Conservation (phyloP, 2,888 invertebrate genomes). For the Drosophila meridiana region DNA sequence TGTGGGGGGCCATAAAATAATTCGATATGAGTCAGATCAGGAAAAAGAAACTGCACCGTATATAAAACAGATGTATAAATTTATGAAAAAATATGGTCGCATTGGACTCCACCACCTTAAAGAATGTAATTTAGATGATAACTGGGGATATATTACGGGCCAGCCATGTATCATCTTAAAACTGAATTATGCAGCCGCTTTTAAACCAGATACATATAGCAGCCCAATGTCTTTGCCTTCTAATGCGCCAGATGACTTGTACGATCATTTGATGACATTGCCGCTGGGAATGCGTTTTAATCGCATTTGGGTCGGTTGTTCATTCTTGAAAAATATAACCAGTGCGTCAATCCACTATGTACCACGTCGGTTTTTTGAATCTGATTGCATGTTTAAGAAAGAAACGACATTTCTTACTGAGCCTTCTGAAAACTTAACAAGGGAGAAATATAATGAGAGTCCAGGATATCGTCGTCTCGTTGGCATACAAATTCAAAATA, state of each 20-base stretch:
- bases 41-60: slow-evolving; percentile 7
- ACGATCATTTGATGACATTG: slow-evolving; percentile 33
- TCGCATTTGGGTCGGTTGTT: slow-evolving; percentile 62
- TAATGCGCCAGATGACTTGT: slow-evolving; percentile 41
- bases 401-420: slow-evolving; percentile 1
- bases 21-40: slow-evolving; percentile 34
- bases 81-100: slow-evolving; percentile 34
- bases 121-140: slow-evolving; percentile 53
- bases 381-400: slow-evolving; percentile 34
- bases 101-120: slow-evolving; percentile 20
- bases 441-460: slow-evolving; percentile 4
- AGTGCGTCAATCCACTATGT: slow-evolving; percentile 33
- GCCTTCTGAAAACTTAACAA: slow-evolving; percentile 39
- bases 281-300: slow-evolving; percentile 42
- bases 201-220: slow-evolving; percentile 44
- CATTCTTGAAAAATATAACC: neutral
- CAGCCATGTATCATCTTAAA: slow-evolving; percentile 64
- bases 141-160: slow-evolving; percentile 53
- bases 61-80: slow-evolving; percentile 31
- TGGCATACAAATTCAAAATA: slow-evolving; percentile 44
- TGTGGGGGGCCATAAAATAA: slow-evolving; percentile 26
- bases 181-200: slow-evolving; percentile 54
- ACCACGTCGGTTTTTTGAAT: slow-evolving; percentile 48
- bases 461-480: slow-evolving; percentile 58
- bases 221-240: slow-evolving; percentile 44